Conservation (phyloP, 2,113 vertebrate species). For the Rousettus leschenaultii region DNA sequence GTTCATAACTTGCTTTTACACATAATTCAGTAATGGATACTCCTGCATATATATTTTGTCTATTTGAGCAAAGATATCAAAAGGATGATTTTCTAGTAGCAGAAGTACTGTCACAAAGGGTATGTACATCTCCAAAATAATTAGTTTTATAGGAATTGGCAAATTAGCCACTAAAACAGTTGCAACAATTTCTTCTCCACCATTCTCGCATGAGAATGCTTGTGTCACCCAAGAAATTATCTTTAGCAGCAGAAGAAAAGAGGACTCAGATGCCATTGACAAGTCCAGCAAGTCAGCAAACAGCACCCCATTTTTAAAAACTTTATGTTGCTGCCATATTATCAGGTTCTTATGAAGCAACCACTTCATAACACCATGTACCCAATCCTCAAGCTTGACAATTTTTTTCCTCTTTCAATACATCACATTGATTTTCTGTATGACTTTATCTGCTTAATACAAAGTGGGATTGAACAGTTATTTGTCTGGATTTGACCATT, state of each 20-base stretch:
- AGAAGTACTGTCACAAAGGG: background rate
- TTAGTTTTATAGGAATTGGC: background rate
- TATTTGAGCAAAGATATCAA: background rate
- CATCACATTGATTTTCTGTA: slow-evolving; percentile 93
- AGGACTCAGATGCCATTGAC: background rate
- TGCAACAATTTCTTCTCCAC: background rate
- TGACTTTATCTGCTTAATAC: slow-evolving; percentile 95
- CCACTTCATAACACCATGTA: slow-evolving; percentile 77
- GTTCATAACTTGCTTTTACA: background rate
- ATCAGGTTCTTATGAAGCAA: slow-evolving; percentile 74
- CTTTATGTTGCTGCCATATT: slow-evolving; percentile 62
- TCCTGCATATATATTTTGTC: background rate
- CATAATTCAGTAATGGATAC: rapidly evolving
- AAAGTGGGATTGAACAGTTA: slow-evolving; percentile 86
- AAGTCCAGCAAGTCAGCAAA: background rate
- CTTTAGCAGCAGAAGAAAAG: background rate
- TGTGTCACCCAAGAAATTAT: background rate
- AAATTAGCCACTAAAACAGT: background rate
- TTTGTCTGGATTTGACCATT: slow-evolving; percentile 85
- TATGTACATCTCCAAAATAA: background rate
- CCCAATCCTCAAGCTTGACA: slow-evolving; percentile 81
- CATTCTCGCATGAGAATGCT: rapidly evolving
- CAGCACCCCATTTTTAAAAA: background rate
- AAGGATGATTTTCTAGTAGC: background rate
- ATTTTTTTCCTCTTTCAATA: slow-evolving; percentile 84